Conservation (phyloP, 1,140 invertebrate genomes). For the Trinorchestia longiramus region DNA sequence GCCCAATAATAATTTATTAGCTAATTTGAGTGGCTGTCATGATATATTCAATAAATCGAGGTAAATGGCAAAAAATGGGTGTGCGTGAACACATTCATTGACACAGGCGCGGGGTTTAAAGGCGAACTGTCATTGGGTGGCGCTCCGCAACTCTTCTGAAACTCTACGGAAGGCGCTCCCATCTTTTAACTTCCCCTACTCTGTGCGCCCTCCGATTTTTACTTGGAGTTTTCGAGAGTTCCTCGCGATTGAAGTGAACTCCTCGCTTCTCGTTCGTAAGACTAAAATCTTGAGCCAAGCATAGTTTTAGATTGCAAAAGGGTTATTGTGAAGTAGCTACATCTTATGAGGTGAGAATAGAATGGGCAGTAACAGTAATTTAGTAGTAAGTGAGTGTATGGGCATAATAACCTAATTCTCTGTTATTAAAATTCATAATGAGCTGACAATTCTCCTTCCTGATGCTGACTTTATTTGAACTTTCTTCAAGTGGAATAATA, state of each 20-base stretch:
- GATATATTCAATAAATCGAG: not conserved
- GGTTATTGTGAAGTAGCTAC: not conserved
- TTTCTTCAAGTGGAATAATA: not conserved
- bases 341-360: not conserved
- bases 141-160: conserved; percentile 52
- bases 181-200: conserved; percentile 47
- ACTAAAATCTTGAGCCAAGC: not conserved
- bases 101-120: conserved; percentile 50
- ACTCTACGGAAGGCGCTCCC: conserved; percentile 21
- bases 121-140: conserved; percentile 45
- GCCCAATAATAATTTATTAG: not conserved
- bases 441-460: not conserved
- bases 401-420: not conserved
- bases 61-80: conserved; percentile 10
- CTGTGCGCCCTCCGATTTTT: conserved; percentile 8
- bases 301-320: not conserved
- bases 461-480: not conserved
- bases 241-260: conserved; percentile 34
- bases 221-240: not conserved
- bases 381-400: not conserved
- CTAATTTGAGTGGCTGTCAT: not conserved
- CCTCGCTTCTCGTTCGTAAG: not conserved
- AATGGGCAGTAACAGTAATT: not conserved
- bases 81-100: conserved; percentile 51
- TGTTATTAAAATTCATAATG: not conserved